Evolutionary conservation across 1,140 invertebrate species (phyloP).

Genomic region (Drosophila guanche): DNA sequence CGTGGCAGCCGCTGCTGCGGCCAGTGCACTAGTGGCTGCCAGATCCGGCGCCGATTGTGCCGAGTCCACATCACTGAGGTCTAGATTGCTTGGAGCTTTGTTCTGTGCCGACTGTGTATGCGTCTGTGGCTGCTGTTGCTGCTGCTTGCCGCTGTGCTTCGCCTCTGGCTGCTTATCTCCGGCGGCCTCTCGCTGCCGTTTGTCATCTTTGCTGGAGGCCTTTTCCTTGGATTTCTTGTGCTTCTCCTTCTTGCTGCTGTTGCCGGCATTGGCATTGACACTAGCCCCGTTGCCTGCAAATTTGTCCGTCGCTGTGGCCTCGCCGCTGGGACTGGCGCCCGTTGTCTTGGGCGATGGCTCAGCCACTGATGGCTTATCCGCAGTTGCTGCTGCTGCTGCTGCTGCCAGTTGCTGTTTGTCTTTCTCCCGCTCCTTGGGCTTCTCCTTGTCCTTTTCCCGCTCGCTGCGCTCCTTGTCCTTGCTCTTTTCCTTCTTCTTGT

Average conservation of each 20-base stretch:
- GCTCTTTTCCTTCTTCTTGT: conserved; percentile 86
- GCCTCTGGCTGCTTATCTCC: conserved; percentile 33
- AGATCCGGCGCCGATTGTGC: conserved; percentile 68
- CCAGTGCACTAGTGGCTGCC: conserved; percentile 53
- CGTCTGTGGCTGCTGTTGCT: conserved; percentile 24
- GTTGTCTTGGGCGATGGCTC: conserved; percentile 52
- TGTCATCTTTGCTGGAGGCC: conserved; percentile 71
- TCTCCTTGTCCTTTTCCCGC: conserved; percentile 71
- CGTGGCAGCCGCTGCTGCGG: conserved; percentile 69
- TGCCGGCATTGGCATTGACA: conserved; percentile 20
- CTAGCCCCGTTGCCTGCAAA: neutral
- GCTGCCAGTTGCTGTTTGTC: conserved; percentile 39
- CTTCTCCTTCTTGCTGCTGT: conserved; percentile 63
- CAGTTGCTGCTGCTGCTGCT: neutral
- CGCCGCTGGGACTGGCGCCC: conserved; percentile 25
- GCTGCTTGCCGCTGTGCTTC: conserved; percentile 44
- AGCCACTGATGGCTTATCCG: conserved; percentile 24
- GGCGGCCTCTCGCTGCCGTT: conserved; percentile 58
- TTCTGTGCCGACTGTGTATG: conserved; percentile 16
- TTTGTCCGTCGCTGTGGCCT: conserved; percentile 22
- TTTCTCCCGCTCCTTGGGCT: conserved; percentile 71
- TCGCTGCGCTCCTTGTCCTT: conserved; percentile 84
- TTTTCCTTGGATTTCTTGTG: conserved; percentile 76
- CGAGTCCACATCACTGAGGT: conserved; percentile 75
- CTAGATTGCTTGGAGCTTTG: conserved; percentile 64